Percentiles rank a stretch among this genome's conserved stretches.
phyloP scores from a whole-genome alignment of 2,888 invertebrate species.

The Ophioninae sp. region DNA sequence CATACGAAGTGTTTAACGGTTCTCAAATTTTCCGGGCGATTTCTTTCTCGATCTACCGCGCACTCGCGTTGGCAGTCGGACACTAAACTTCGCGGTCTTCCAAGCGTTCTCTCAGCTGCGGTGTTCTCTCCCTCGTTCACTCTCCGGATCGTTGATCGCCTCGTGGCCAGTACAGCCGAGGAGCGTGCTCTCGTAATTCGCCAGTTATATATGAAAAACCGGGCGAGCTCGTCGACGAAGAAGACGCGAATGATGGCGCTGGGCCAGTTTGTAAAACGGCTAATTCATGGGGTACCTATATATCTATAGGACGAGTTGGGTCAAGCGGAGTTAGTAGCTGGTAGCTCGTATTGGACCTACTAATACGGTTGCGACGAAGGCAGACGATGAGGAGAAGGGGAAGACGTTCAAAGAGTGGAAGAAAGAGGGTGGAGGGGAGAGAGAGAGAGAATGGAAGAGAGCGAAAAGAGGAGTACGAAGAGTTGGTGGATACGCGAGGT shows the following conservation, averaged over 20 bases:
- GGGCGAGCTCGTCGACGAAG: slow-evolving; percentile 50
- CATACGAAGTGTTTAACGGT: background rate
- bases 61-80: background rate
- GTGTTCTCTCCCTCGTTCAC: background rate
- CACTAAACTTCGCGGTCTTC: background rate
- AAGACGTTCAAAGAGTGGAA: slow-evolving; percentile 24
- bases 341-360: slow-evolving; percentile 35
- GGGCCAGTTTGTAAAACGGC: slow-evolving; percentile 77
- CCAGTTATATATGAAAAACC: slow-evolving; percentile 24
- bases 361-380: slow-evolving; percentile 57
- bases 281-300: slow-evolving; percentile 69
- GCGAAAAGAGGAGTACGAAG: slow-evolving; percentile 7
- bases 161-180: background rate
- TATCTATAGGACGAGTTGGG: slow-evolving; percentile 64
- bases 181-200: background rate
- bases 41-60: background rate
- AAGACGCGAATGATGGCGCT: slow-evolving; percentile 71
- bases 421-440: slow-evolving; percentile 7
- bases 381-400: slow-evolving; percentile 40
- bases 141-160: background rate
- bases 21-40: background rate
- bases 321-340: slow-evolving; percentile 63
- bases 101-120: background rate
- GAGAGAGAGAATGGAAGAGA: slow-evolving; percentile 42
- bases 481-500: slow-evolving; percentile 32